phyloP scores from a whole-genome alignment of 2,888 invertebrate genomes.

The Eupeodes latifasciatus region DNA sequence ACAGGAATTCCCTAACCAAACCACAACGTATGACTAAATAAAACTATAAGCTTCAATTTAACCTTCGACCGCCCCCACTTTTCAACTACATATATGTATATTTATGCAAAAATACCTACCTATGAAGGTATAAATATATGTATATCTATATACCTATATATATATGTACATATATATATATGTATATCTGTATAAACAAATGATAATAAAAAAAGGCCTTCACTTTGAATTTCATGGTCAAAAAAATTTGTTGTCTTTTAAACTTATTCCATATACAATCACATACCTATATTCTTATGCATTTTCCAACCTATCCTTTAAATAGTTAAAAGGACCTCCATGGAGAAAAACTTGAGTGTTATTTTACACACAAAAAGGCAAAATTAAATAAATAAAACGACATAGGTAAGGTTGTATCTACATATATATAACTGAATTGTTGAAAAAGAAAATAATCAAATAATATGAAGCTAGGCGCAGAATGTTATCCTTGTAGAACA shows the following conservation, averaged over 20 bases:
- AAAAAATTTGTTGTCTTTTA: neutral
- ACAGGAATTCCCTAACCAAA: neutral
- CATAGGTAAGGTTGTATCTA: too few species aligned
- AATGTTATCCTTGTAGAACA: neutral
- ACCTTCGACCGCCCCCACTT: slow-evolving; percentile 15
- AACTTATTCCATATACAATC: neutral
- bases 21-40: neutral
- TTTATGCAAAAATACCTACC: too few species aligned
- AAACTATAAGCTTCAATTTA: neutral
- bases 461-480: neutral
- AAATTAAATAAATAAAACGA: slow-evolving; percentile 36
- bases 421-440: neutral
- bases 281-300: neutral
- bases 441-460: slow-evolving; percentile 10
- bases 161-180: neutral
- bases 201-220: neutral
- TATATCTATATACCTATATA: neutral
- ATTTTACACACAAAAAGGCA: slow-evolving; percentile 7
- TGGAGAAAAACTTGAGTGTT: neutral
- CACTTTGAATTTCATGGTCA: slow-evolving; percentile 31
- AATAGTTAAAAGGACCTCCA: neutral
- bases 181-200: neutral
- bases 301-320: neutral
- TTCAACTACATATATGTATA: neutral
- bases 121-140: neutral